phyloP scores from a whole-genome alignment of 2,113 vertebrate species.

The Hucho hucho region DNA sequence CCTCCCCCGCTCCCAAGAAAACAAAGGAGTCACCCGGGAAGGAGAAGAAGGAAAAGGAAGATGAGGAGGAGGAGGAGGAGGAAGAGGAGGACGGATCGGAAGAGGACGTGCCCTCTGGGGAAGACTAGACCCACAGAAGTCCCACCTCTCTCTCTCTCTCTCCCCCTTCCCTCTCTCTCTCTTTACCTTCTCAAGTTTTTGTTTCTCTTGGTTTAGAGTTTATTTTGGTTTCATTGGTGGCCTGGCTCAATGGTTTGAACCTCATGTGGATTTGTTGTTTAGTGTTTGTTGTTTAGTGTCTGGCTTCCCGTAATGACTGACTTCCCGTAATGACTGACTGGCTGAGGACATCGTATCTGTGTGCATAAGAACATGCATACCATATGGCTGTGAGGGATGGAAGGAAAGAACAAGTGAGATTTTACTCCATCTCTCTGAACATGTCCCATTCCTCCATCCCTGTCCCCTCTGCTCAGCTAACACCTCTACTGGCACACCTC shows the following conservation, averaged over 20 bases:
- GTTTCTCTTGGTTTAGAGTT: conserved; percentile 52
- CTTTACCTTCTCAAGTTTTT: conserved; percentile 26
- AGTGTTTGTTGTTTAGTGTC: conserved; percentile 11
- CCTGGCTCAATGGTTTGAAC: conserved; percentile 76
- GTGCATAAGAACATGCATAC: conserved; percentile 20
- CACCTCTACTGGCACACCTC: neutral
- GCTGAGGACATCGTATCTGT: conserved; percentile 23
- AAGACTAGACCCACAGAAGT: conserved; percentile 82
- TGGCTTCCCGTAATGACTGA: conserved; percentile 12
- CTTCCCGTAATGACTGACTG: neutral
- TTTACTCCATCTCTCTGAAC: neutral
- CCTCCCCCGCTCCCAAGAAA: conserved; percentile 83
- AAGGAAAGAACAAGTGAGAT: neutral
- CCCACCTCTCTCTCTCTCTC: conserved; percentile 51
- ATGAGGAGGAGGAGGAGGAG: conserved; percentile 76
- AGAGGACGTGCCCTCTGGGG: conserved; percentile 94
- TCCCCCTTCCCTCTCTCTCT: conserved; percentile 43
- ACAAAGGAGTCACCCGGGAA: conserved; percentile 74
- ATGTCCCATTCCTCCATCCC: neutral
- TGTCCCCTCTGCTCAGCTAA: neutral
- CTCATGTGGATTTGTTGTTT: conserved; percentile 49
- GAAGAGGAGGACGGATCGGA: conserved; percentile 92
- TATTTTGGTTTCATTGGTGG: conserved; percentile 53
- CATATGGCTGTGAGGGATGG: neutral
- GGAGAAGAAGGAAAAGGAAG: conserved; percentile 75